Conservation (phyloP, 2,113 vertebrate genomes). For the Elephantulus edwardii region DNA sequence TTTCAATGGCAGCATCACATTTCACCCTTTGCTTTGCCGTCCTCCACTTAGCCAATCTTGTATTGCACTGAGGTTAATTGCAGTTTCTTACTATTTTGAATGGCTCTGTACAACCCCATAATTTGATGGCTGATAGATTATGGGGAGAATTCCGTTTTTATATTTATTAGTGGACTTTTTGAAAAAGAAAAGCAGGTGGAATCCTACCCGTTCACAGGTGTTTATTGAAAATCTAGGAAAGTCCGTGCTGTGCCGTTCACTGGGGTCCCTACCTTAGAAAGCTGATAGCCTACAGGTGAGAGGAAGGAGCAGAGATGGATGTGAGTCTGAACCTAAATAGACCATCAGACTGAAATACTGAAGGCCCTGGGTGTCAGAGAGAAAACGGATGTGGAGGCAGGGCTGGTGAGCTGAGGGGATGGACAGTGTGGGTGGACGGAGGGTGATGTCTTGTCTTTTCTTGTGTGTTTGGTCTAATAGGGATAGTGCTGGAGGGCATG, state of each 20-base stretch:
- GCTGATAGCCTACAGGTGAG: background rate
- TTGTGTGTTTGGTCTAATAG: background rate
- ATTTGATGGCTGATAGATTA: background rate
- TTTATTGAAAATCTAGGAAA: background rate
- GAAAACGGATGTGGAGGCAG: background rate
- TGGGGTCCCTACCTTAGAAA: background rate
- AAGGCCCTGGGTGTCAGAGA: background rate
- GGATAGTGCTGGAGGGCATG: fast-evolving
- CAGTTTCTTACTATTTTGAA: background rate
- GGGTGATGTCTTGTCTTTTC: background rate
- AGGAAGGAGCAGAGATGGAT: background rate
- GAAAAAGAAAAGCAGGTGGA: background rate
- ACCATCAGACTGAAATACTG: background rate
- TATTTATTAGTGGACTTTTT: slow-evolving; percentile 27
- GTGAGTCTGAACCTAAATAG: background rate
- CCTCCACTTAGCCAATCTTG: background rate
- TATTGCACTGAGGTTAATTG: background rate
- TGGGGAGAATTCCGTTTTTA: slow-evolving; percentile 7
- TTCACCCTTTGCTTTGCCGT: background rate
- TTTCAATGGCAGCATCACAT: background rate
- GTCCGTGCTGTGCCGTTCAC: background rate
- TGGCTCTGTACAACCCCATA: background rate
- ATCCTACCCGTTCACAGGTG: background rate
- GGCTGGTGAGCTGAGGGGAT: fast-evolving
- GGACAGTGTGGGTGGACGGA: background rate